Percentiles rank a stretch among this genome's conserved stretches.
phyloP scores from a whole-genome alignment of 2,113 vertebrate genomes.

The Dicentrarchus labrax region DNA sequence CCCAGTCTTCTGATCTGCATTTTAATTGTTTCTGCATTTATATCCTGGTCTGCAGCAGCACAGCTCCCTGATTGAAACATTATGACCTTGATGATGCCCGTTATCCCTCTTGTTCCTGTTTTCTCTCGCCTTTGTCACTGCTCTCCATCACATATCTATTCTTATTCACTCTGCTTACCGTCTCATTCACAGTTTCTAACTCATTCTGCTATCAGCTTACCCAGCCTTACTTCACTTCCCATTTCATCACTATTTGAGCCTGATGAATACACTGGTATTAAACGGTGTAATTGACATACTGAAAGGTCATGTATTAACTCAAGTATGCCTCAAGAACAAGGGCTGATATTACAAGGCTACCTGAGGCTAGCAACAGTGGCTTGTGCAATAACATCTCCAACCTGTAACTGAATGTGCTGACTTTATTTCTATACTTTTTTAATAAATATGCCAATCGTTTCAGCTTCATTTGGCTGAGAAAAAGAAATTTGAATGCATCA shows the following conservation, averaged over 20 bases:
- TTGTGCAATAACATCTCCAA: neutral
- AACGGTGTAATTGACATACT: neutral
- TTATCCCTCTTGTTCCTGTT: neutral
- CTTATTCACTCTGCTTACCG: neutral
- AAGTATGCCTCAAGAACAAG: neutral
- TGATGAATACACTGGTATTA: neutral
- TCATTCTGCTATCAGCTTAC: neutral
- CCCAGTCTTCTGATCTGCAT: slow-evolving; percentile 67
- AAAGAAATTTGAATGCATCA: neutral
- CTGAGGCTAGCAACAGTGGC: neutral
- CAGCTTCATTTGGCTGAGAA: neutral
- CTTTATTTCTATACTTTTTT: neutral
- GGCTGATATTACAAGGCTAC: neutral
- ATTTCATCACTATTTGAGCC: neutral
- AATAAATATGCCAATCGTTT: neutral
- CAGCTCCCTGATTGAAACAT: slow-evolving; percentile 41
- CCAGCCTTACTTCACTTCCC: neutral
- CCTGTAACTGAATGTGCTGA: neutral
- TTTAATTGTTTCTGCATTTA: slow-evolving; percentile 65
- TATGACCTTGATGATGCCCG: slow-evolving; percentile 52
- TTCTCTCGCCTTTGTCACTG: neutral
- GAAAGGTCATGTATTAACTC: neutral
- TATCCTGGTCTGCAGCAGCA: slow-evolving; percentile 48
- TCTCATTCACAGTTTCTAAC: neutral
- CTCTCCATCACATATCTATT: neutral